Conservation (phyloP, 1,140 invertebrate genomes). For the Aphaenogaster ashmeadi region DNA sequence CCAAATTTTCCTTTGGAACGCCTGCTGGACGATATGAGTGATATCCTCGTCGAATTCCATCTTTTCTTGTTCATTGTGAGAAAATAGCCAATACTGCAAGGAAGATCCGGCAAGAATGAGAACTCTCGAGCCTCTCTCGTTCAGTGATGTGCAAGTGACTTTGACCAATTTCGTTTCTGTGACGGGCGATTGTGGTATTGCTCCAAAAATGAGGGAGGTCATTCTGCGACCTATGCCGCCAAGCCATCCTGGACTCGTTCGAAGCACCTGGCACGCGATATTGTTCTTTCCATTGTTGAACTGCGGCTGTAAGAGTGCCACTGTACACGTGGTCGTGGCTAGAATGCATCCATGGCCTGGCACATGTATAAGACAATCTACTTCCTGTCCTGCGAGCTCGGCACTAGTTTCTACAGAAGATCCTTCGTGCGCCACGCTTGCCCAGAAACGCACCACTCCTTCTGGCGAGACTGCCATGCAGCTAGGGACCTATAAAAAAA, state of each 20-base stretch:
- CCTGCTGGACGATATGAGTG: conserved; percentile 89
- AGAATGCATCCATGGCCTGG: conserved; percentile 93
- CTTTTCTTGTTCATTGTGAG: conserved; percentile 87
- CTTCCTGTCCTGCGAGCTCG: conserved; percentile 93
- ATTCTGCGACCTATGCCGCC: conserved; percentile 95
- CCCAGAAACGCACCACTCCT: conserved; percentile 96
- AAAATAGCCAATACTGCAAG: conserved; percentile 91
- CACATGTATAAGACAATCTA: conserved; percentile 91
- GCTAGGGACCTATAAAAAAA: conserved; percentile 89
- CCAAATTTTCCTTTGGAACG: conserved; percentile 89
- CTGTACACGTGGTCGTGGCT: conserved; percentile 96
- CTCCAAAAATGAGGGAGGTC: conserved; percentile 95
- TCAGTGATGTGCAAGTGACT: conserved; percentile 86
- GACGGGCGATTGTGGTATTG: conserved; percentile 90
- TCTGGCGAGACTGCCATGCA: conserved; percentile 98
- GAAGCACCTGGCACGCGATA: conserved; percentile 91
- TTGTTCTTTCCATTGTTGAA: conserved; percentile 89
- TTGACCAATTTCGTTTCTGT: conserved; percentile 92
- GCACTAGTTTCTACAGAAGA: conserved; percentile 94
- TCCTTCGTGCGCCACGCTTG: conserved; percentile 95
- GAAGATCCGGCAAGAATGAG: conserved; percentile 90
- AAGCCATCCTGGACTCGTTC: conserved; percentile 94
- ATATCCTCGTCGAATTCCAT: conserved; percentile 90
- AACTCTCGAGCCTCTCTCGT: conserved; percentile 87
- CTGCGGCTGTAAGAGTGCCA: conserved; percentile 92